A percentile compares a stretch with the other conserved stretches of the same genome.
These are phyloP conservation scores for Acrobasis suavella DNA, from an alignment of 2,888 invertebrate genomes.

Conservation along the genomic window DNA sequence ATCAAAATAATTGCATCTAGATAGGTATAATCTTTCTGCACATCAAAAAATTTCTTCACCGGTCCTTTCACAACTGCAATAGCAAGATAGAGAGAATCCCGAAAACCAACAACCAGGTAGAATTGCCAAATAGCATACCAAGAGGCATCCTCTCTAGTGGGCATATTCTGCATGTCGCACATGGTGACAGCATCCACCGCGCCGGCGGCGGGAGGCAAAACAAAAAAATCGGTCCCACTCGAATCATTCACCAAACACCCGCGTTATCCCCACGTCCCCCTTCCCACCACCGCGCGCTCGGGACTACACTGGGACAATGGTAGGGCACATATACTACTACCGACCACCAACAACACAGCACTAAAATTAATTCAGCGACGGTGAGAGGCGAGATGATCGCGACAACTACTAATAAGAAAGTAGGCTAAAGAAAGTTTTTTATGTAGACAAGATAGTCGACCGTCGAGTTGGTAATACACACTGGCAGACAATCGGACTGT, in stretches of 20 bases:
- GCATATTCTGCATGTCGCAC: constrained; percentile 80
- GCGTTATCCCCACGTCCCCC: constrained; percentile 67
- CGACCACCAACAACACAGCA: constrained; percentile 68
- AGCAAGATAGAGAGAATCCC: background rate
- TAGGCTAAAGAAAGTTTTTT: constrained; percentile 83
- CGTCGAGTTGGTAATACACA: constrained; percentile 66
- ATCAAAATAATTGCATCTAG: background rate
- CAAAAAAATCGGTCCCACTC: constrained; percentile 67
- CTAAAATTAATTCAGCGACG: constrained; percentile 67
- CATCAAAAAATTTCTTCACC: background rate
- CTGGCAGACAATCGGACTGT: constrained; percentile 49
- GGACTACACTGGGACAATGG: constrained; percentile 74
- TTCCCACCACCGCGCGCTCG: constrained; percentile 71
- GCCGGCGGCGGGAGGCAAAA: constrained; percentile 57
- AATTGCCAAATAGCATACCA: constrained; percentile 56
- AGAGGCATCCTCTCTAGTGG: constrained; percentile 69
- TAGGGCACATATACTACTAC: constrained; percentile 77
- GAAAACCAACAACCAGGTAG: constrained; percentile 15
- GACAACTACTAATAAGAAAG: constrained; percentile 70
- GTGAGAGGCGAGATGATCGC: constrained; percentile 74
- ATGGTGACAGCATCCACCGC: constrained; percentile 50
- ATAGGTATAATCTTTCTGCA: background rate
- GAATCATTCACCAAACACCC: constrained; percentile 50
- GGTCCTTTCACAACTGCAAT: background rate
- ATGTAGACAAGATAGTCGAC: constrained; percentile 64